A percentile compares a stretch with the other conserved stretches of the same genome.
phyloP scores from a whole-genome alignment of 2,797 vertebrate species.

The Spheniscus humboldti region DNA sequence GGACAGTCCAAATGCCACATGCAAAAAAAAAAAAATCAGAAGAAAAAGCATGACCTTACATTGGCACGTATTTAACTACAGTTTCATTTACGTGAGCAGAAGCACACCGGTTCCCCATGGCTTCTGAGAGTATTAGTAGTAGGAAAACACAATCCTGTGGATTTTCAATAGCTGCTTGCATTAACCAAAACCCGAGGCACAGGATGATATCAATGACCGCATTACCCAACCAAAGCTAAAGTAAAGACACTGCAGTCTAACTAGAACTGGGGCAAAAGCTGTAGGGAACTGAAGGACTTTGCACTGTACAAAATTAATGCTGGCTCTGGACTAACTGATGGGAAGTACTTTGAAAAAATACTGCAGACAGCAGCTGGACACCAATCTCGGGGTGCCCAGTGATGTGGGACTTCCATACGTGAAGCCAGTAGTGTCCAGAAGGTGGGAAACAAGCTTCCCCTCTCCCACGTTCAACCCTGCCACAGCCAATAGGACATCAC shows the following conservation, averaged over 20 bases:
- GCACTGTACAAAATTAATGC: not conserved
- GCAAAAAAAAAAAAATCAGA: not conserved
- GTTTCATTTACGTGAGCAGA: not conserved
- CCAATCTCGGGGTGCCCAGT: not conserved
- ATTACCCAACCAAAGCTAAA: not conserved
- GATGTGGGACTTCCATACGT: fast-evolving
- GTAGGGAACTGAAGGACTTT: not conserved
- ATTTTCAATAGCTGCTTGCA: not conserved
- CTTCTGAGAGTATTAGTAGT: not conserved
- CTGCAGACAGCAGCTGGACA: not conserved
- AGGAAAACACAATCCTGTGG: not conserved
- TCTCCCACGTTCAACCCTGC: not conserved
- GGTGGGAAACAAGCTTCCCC: not conserved
- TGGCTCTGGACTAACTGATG: not conserved
- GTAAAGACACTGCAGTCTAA: not conserved
- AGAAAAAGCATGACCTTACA: not conserved
- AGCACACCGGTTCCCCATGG: not conserved
- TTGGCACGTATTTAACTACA: not conserved
- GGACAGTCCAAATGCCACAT: not conserved
- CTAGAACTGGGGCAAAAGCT: not conserved
- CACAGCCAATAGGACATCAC: not conserved
- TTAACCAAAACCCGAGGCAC: not conserved
- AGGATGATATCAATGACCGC: not conserved
- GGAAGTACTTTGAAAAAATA: not conserved
- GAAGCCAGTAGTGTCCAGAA: not conserved